phyloP scores from a whole-genome alignment of 2,797 vertebrate genomes.

The Orientallactaga sibirica region DNA sequence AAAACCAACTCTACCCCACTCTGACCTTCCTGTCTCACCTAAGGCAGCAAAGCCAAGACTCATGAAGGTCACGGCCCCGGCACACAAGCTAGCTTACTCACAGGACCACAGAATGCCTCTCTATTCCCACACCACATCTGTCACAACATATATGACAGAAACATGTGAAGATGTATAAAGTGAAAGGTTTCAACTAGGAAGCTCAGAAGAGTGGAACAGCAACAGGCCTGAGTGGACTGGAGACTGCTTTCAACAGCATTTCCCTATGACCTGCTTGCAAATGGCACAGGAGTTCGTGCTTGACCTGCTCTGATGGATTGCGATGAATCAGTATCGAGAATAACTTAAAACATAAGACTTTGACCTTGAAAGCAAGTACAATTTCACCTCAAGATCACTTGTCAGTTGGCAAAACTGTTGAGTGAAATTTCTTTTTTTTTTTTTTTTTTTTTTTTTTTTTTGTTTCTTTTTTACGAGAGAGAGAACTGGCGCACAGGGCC shows the following conservation, averaged over 20 bases:
- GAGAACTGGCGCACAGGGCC: too few species aligned
- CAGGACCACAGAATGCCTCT: too few species aligned
- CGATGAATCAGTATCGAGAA: not conserved
- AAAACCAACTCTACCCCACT: not conserved
- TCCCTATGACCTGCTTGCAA: not conserved
- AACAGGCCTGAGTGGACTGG: not conserved
- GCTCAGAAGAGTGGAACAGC: too few species aligned
- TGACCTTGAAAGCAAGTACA: conserved; percentile 34
- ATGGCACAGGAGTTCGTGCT: not conserved
- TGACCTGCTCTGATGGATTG: not conserved
- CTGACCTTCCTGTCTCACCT: not conserved
- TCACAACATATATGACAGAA: not conserved
- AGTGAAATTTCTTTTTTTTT: not conserved
- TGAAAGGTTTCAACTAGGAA: not conserved
- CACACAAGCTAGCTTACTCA: not conserved
- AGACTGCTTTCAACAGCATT: not conserved
- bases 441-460: too few species aligned
- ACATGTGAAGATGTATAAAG: too few species aligned
- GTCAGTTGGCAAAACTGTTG: not conserved
- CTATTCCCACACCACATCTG: too few species aligned
- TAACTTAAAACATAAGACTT: not conserved
- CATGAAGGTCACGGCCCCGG: not conserved
- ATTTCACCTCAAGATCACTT: conserved; percentile 41
- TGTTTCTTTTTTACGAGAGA: too few species aligned
- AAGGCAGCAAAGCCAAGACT: not conserved